Percentiles rank a stretch among this genome's conserved stretches.
Evolutionary conservation across 1,140 invertebrate genomes (phyloP).

Genomic region (Trachelipus rathkii): DNA sequence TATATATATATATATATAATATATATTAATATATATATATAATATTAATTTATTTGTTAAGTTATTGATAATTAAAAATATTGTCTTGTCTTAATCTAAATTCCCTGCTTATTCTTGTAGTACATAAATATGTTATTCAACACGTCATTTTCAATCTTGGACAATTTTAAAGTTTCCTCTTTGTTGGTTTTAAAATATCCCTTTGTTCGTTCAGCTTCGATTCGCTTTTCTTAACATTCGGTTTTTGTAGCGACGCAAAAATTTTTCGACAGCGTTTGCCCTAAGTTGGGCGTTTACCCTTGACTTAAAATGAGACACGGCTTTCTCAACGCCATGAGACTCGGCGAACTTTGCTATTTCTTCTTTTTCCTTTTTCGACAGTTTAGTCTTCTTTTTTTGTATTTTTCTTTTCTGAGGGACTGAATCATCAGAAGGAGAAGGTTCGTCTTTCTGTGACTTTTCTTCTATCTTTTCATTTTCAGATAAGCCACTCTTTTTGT

Average conservation of each 20-base stretch:
- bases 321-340: neutral
- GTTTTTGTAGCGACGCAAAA: conserved; percentile 3
- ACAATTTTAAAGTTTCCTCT: no score
- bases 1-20: no score
- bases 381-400: neutral
- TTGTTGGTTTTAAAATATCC: no score
- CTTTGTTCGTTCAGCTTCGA: neutral
- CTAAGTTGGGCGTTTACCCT: neutral
- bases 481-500: neutral
- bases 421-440: neutral
- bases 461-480: neutral
- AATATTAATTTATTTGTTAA: no score
- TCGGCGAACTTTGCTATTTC: neutral
- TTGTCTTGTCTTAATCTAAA: no score
- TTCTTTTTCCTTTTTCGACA: neutral
- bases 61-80: no score
- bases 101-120: no score
- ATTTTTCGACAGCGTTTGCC: neutral
- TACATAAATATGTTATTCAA: no score
- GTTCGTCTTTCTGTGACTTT: neutral
- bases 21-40: no score
- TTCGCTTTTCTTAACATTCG: neutral
- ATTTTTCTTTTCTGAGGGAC: neutral
- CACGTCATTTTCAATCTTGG: no score
- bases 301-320: neutral